phyloP scores from a whole-genome alignment of 1,140 invertebrate species.

The Orchestia grillus region DNA sequence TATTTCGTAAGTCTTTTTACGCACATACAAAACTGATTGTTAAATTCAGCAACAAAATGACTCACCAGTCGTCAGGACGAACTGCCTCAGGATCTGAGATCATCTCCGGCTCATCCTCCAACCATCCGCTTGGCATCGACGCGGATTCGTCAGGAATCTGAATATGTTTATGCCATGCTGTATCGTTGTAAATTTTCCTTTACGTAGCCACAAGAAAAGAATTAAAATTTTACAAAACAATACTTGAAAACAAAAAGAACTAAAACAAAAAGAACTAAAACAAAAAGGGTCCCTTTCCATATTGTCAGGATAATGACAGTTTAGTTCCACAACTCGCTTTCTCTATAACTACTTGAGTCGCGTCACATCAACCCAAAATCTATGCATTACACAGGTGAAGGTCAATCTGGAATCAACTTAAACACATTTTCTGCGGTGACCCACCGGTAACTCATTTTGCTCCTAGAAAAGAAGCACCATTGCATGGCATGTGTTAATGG shows the following conservation, averaged over 20 bases:
- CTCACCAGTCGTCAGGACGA: conserved; percentile 91
- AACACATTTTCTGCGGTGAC: no score
- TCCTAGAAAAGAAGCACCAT: no score
- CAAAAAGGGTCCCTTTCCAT: background rate
- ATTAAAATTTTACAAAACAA: background rate
- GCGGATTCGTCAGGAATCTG: conserved; percentile 91
- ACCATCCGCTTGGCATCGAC: conserved; percentile 91
- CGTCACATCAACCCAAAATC: no score
- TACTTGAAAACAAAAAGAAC: background rate
- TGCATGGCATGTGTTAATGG: no score
- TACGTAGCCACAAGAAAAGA: conserved; percentile 79
- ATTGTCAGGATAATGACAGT: background rate
- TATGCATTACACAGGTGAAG: no score
- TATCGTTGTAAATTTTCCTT: conserved; percentile 93
- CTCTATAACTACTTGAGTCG: no score
- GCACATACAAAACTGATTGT: conserved; percentile 76
- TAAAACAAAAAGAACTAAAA: background rate
- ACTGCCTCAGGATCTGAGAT: conserved; percentile 89
- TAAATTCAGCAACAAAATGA: conserved; percentile 68
- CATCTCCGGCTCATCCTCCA: conserved; percentile 90
- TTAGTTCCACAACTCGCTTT: no score
- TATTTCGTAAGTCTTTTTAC: no score
- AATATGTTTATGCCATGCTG: background rate
- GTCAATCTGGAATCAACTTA: no score
- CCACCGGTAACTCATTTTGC: no score